Conservation (phyloP, 2,797 vertebrate genomes). For the Spinibarbus caldwelli region DNA sequence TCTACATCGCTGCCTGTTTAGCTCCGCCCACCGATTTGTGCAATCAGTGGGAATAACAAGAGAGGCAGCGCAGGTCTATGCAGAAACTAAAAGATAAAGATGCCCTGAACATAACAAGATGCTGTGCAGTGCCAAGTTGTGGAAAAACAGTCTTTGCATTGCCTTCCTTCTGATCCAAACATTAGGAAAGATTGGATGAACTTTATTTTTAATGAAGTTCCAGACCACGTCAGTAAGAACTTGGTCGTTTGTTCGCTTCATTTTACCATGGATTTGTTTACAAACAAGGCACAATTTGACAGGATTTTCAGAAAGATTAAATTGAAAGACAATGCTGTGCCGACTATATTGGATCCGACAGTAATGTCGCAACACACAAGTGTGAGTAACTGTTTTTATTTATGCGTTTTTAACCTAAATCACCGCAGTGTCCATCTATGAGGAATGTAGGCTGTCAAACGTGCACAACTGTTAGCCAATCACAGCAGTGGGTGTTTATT, state of each 20-base stretch:
- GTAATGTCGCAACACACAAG: too few relatives aligned
- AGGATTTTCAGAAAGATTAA: not conserved
- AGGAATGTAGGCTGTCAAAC: not conserved
- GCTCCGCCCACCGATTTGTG: not conserved
- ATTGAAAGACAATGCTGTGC: not conserved
- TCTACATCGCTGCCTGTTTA: not conserved
- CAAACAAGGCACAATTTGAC: too few relatives aligned
- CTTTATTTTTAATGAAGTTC: not conserved
- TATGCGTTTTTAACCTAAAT: not conserved
- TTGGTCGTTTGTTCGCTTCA: not conserved
- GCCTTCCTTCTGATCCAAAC: not conserved
- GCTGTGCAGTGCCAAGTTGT: not conserved
- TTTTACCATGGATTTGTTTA: not conserved
- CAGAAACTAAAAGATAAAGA: not conserved
- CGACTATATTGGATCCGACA: not conserved
- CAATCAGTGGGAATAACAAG: not conserved
- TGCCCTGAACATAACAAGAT: not conserved
- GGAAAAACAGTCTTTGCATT: not conserved
- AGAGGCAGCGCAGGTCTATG: not conserved
- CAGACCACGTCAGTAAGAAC: not conserved
- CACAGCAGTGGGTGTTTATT: not conserved
- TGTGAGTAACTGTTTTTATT: too few relatives aligned
- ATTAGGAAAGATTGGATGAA: too few relatives aligned
- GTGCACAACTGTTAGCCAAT: not conserved
- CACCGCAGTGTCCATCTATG: not conserved